Evolutionary conservation across 2,888 invertebrate species (phyloP), one percentile per base, ranked within the genome.

Genomic region (Xanthia icteritia): DNA sequence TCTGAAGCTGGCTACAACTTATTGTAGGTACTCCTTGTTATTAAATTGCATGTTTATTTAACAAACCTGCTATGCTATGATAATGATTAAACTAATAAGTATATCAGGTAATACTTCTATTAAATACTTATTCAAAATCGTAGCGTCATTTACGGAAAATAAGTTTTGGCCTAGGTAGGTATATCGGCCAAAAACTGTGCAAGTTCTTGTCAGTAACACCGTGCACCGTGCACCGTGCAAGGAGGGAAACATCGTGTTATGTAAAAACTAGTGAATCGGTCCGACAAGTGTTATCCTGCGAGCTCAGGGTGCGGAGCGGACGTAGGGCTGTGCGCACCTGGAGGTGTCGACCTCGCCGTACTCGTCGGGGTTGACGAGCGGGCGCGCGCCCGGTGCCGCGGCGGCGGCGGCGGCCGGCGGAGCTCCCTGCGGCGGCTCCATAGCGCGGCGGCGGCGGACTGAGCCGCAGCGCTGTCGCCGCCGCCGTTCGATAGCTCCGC

Each of bases 321-420:
- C 27, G 36, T 69, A 9, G 45, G 58, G 48, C 42, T 36, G 69
- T 20, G 67, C 97, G 96, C 97, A 98, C 98, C 98, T 96, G 92
- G 96, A 97, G 75, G 98, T 98, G 96, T 99, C 99, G 85, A 99
- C 99, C 94, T 98, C 98, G 83, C 99, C 99, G 89, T 97, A 96
- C 87, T 98, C 99, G 87, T 98, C 98, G 20, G 99, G 98, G 95
- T 98, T 97, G 78, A 99, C 99, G 94, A 98, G 97, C 71, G 99
- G 99, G 85, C 99, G 95, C 89, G 89, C 91, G 88, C 86, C 88
- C 88, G 87, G 90, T 89, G 88, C 87, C 86, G 89, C 88, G 86
- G 82, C 84, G 81, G 81, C 84, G 81, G 81, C 79, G 48, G 36
- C 87, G 86, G 88, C 88, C 69, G 77, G 89, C 88, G 89, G 89